Evolutionary conservation across 2,888 invertebrate species (phyloP).

Genomic region (Pyrgus malvae): DNA sequence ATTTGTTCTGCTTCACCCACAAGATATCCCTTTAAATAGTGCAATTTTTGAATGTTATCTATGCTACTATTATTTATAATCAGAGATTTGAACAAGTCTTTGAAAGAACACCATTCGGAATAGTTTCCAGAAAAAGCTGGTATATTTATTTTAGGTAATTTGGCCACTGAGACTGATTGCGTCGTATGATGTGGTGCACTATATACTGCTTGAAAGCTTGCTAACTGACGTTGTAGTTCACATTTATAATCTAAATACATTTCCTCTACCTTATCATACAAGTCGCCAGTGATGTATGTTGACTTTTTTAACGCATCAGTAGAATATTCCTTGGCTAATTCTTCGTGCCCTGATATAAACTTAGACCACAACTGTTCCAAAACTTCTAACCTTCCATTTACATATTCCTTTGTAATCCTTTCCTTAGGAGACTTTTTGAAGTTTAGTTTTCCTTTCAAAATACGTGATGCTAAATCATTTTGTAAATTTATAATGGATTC

Average conservation of each 20-base stretch:
- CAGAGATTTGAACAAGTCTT: constrained; percentile 27
- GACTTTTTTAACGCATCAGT: neutral
- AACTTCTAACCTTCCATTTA: neutral
- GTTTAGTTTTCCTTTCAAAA: neutral
- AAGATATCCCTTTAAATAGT: neutral
- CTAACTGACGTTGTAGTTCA: neutral
- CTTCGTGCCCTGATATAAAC: neutral
- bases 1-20: constrained; percentile 4
- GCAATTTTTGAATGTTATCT: neutral
- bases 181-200: neutral
- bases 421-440: constrained; percentile 4
- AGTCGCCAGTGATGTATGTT: neutral
- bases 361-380: neutral
- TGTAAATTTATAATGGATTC: constrained; percentile 3
- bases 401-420: neutral
- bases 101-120: constrained; percentile 29
- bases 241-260: neutral
- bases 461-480: constrained; percentile 2
- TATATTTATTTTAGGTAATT: constrained; percentile 23
- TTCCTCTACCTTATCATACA: neutral
- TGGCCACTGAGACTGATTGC: neutral
- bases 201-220: neutral
- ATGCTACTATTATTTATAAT: constrained; percentile 15
- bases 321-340: neutral
- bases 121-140: constrained; percentile 27